Conservation (phyloP, 2,888 invertebrate genomes). For the Patella depressa region DNA sequence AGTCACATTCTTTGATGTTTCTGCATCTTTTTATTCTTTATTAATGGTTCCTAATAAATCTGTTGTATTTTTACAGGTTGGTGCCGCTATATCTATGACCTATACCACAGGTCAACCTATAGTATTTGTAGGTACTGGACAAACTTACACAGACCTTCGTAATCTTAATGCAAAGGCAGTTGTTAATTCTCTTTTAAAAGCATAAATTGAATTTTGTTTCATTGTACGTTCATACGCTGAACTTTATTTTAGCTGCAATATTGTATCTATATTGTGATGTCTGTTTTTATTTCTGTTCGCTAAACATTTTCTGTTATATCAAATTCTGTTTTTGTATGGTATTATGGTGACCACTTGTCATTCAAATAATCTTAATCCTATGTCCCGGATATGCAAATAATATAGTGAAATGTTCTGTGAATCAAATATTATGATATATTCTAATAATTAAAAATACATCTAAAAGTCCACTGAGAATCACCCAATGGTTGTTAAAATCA, state of each 20-base stretch:
- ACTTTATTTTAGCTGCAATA: not conserved
- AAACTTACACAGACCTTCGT: slow-evolving; percentile 98
- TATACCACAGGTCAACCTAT: slow-evolving; percentile 99
- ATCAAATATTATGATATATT: no score
- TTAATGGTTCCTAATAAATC: not conserved
- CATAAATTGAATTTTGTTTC: not conserved
- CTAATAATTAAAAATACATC: no score
- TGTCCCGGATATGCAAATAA: no score
- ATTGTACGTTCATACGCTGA: not conserved
- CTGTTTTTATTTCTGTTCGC: not conserved
- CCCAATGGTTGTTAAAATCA: no score
- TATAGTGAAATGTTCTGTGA: no score
- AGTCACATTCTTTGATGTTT: not conserved
- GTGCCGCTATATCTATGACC: slow-evolving; percentile 99
- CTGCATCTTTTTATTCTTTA: not conserved
- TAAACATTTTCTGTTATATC: no score
- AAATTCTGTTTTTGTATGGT: no score
- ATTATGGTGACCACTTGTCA: no score
- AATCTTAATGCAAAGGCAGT: slow-evolving; percentile 96
- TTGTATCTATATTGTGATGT: not conserved
- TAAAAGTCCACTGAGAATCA: no score
- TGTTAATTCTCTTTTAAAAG: slow-evolving; percentile 93
- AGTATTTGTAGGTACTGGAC: slow-evolving; percentile 98
- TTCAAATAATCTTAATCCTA: no score
- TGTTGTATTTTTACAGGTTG: slow-evolving; percentile 75